These are phyloP conservation scores for Malurus leucopterus DNA, from an alignment of 2,797 vertebrate species.

Conservation along the genomic window DNA sequence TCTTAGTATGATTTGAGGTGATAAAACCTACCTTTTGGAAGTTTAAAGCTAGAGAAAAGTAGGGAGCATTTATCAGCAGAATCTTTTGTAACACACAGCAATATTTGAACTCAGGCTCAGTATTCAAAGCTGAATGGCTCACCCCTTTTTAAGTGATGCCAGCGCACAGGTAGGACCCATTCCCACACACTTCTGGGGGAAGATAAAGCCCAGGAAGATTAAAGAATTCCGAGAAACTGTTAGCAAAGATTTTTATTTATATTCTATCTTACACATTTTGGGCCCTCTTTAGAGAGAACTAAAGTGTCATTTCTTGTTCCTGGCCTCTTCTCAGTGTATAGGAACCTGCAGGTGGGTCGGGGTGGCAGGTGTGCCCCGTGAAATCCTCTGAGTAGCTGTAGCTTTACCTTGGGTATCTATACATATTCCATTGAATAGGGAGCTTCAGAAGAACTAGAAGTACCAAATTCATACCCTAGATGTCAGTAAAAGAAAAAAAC, in stretches of 20 bases:
- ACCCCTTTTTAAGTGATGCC: background rate
- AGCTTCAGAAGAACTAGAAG: conserved; percentile 48
- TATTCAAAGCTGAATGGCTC: background rate
- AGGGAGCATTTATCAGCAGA: background rate
- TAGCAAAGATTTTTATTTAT: background rate
- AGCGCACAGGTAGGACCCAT: background rate
- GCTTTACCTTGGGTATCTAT: background rate
- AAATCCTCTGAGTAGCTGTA: background rate
- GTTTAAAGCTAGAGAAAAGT: background rate
- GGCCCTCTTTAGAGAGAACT: background rate
- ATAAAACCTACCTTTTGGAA: background rate
- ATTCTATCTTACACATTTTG: background rate
- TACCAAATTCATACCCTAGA: conserved; percentile 67
- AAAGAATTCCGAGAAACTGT: background rate
- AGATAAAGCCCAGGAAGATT: background rate
- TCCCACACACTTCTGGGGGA: background rate
- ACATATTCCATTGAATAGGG: background rate
- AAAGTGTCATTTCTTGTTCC: background rate
- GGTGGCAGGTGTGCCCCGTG: background rate
- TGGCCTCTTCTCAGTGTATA: background rate
- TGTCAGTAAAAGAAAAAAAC: conserved; percentile 68
- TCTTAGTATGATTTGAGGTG: background rate
- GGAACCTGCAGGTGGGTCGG: background rate
- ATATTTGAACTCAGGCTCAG: background rate
- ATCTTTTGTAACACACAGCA: background rate